Evolutionary conservation across 1,140 invertebrate genomes (phyloP).

Genomic region (Cyphomyrmex costatus): DNA sequence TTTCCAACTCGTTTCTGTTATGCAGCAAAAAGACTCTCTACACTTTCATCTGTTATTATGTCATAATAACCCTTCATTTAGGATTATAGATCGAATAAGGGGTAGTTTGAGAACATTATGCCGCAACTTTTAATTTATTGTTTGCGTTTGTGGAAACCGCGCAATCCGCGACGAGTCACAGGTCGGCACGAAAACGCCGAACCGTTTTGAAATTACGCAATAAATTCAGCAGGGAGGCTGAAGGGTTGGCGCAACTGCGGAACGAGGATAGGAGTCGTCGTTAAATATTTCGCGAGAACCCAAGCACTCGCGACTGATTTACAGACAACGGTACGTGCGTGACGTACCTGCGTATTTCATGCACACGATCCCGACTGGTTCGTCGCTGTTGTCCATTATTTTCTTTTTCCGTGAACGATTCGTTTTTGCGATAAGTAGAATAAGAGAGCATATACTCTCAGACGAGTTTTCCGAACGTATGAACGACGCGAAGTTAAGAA

Average conservation of each 20-base stretch:
- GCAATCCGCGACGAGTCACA: conserved; percentile 23
- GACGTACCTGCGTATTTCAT: conserved; percentile 57
- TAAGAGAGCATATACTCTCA: conserved; percentile 29
- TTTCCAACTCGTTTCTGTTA: neutral
- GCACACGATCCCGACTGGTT: conserved; percentile 1
- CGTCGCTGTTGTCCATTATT: conserved; percentile 16
- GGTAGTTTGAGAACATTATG: conserved; percentile 32
- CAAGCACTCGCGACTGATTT: conserved; percentile 63
- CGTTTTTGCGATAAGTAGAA: conserved; percentile 13
- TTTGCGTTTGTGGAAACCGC: conserved; percentile 33
- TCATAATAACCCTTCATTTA: neutral
- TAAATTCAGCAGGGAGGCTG: conserved; percentile 21
- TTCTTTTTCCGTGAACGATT: neutral
- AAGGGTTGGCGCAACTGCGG: neutral
- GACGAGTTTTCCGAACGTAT: conserved; percentile 33
- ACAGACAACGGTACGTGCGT: conserved; percentile 45
- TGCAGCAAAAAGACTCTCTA: neutral
- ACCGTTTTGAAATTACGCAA: conserved; percentile 63
- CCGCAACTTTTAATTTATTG: conserved; percentile 64
- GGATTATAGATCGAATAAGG: conserved; percentile 30
- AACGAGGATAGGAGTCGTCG: conserved; percentile 33
- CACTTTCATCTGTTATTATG: neutral
- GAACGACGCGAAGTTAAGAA: conserved; percentile 10
- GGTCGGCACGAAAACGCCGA: conserved; percentile 27
- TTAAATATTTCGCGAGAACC: conserved; percentile 40